These are phyloP conservation scores for Hemicordylus capensis DNA, from an alignment of 2,113 vertebrate genomes.

Conservation along the genomic window DNA sequence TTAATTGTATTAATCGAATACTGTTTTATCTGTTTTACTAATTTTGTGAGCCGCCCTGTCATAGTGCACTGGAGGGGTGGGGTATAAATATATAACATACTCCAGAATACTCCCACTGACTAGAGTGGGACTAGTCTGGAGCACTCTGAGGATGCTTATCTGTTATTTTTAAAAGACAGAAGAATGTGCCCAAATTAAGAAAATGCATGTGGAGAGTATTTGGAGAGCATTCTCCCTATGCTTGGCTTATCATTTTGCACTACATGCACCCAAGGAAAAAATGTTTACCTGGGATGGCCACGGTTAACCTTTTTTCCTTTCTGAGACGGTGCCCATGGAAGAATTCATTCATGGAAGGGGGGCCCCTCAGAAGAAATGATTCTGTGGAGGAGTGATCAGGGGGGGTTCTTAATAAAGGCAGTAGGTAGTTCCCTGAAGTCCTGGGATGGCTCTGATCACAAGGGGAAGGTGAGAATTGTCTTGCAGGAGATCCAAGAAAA, in stretches of 20 bases:
- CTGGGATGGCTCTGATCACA: conserved; percentile 86
- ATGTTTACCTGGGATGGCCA: conserved; percentile 84
- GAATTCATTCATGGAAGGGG: conserved; percentile 84
- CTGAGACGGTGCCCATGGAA: conserved; percentile 83
- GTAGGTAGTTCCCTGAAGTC: conserved; percentile 84
- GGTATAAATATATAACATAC: too few species aligned
- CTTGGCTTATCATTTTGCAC: conserved; percentile 70
- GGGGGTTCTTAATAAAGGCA: conserved; percentile 83
- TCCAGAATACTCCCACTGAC: conserved; percentile 45
- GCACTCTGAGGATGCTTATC: background rate
- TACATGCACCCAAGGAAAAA: conserved; percentile 85
- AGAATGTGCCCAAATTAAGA: conserved; percentile 59
- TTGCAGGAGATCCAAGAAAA: conserved; percentile 86
- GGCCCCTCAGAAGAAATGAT: conserved; percentile 81
- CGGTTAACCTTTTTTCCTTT: conserved; percentile 86
- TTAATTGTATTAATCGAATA: too few species aligned
- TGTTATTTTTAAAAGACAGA: conserved; percentile 36
- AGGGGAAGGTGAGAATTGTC: conserved; percentile 88
- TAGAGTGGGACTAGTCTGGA: background rate
- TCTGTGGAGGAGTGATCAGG: conserved; percentile 82
- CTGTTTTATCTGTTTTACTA: too few species aligned
- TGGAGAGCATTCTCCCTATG: conserved; percentile 31
- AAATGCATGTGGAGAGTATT: conserved; percentile 34
- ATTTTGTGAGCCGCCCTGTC: too few species aligned
- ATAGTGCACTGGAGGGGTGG: too few species aligned